Conservation (phyloP, 2,113 vertebrate species). For the Motacilla tschutschensis region DNA sequence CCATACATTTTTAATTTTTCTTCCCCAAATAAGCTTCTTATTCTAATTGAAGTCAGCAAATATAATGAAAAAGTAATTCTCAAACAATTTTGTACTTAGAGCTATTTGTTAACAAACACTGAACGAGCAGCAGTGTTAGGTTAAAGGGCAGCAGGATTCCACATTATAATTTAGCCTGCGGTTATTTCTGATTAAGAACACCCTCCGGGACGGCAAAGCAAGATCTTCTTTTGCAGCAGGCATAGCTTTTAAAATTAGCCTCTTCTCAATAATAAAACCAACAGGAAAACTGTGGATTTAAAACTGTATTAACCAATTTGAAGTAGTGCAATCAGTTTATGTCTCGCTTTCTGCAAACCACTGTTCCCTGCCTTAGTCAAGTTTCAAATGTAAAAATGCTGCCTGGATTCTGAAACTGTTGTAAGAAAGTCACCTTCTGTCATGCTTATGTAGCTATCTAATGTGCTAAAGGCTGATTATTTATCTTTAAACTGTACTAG, state of each 20-base stretch:
- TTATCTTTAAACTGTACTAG: constrained; percentile 68
- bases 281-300: constrained; percentile 66
- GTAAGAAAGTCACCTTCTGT: constrained; percentile 71
- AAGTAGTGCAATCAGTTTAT: constrained; percentile 61
- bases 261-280: constrained; percentile 69
- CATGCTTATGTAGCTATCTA: constrained; percentile 66
- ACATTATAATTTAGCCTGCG: constrained; percentile 73
- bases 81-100: constrained; percentile 72
- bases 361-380: constrained; percentile 25
- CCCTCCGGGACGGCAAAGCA: constrained; percentile 75
- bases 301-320: constrained; percentile 61
- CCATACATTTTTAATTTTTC: constrained; percentile 62
- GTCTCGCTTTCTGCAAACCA: constrained; percentile 42
- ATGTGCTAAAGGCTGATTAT: constrained; percentile 65
- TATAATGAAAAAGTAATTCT: constrained; percentile 70
- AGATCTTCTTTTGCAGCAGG: constrained; percentile 71
- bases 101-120: constrained; percentile 79
- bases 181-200: constrained; percentile 83
- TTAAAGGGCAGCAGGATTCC: constrained; percentile 73
- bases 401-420: constrained; percentile 36
- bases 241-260: constrained; percentile 65
- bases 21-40: constrained; percentile 65
- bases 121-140: constrained; percentile 62
- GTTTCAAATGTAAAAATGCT: constrained; percentile 64
- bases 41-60: constrained; percentile 70